phyloP scores from a whole-genome alignment of 1,140 invertebrate species.

The Piezodorus guildinii region DNA sequence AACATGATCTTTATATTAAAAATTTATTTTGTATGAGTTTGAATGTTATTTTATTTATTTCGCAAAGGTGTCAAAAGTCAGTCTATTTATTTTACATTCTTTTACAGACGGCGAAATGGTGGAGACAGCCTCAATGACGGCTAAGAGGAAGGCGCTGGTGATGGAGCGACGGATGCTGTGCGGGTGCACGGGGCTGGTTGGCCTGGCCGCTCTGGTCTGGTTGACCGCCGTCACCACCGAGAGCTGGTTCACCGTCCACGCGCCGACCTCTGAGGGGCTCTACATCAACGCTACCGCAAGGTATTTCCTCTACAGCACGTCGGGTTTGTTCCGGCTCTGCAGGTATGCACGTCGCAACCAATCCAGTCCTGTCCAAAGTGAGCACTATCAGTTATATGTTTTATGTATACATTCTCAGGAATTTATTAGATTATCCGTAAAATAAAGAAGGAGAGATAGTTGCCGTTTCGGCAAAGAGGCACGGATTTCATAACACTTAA shows the following conservation, averaged over 20 bases:
- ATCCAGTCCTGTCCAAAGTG: background rate
- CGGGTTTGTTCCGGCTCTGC: constrained; percentile 59
- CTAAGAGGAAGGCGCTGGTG: constrained; percentile 29
- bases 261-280: constrained; percentile 40
- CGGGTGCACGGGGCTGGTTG: constrained; percentile 52
- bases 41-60: too few relatives aligned
- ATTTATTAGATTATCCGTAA: too few relatives aligned
- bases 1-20: too few relatives aligned
- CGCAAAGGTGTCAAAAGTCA: too few relatives aligned
- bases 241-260: constrained; percentile 51
- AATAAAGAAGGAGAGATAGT: too few relatives aligned
- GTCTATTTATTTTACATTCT: too few relatives aligned
- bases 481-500: too few relatives aligned
- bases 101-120: too few relatives aligned
- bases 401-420: too few relatives aligned
- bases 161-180: constrained; percentile 58
- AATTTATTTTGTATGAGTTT: too few relatives aligned
- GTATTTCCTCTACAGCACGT: constrained; percentile 48
- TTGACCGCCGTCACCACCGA: constrained; percentile 59
- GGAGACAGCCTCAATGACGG: background rate
- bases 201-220: constrained; percentile 56
- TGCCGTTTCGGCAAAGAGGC: too few relatives aligned
- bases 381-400: background rate
- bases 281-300: constrained; percentile 40
- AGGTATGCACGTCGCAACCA: constrained; percentile 20